Base-by-base conservation (phyloP, 2,888 invertebrate species). In the Lepidocyrtoides sp. region DNA sequence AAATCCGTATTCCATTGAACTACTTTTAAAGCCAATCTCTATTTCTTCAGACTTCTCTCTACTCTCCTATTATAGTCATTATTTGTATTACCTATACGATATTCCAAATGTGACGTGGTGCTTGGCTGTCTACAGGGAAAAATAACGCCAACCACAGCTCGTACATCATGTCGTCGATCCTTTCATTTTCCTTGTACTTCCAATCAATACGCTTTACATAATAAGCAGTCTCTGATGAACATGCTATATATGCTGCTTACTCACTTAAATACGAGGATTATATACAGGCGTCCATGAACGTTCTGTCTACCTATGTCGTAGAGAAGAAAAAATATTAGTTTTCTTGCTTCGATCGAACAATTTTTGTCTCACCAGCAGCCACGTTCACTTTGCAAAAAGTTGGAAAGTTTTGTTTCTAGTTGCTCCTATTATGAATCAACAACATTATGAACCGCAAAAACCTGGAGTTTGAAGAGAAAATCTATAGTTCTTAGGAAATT, bases 1-100 rank as follows among this genome's bases (percentile, higher is more conserved):
- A 48, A 91, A 84, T 82, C 75, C 41, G 84, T 88, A 88, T 88
- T 88, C 87, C 84, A 66, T 83, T 83, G 91, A 79, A 63, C 88
- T 69, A 87, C 77, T 91, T 88, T 83, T 66, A 32, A 32, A 66
- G 66, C 66, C 32, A 29, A 66, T 66, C 32, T n/a, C 88, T 54
- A 66, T 84, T 88, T 91, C 29, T 77, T 54, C 14, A 48, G 82
- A 83, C 57, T 32, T 17, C 29, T 23, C 79, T 57, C 4, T 29
- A 26, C 51, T 14, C 72, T 36, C 17, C 3, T 20, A 60, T 17
- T 36, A 36, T 36, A 36, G 36, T 4, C 36, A 36, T 36, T 36
- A 36, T 36, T 36, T n/a, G n/a, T n/a, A 54, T 54, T n/a, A 54
- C 17, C n/a, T n/a, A n/a, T n/a, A n/a, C n/a, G n/a, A n/a, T n/a